A percentile compares a stretch with the other conserved stretches of the same genome.
Conservation (phyloP, 1,140 invertebrate species). For the Drosophila lacteicornis region DNA sequence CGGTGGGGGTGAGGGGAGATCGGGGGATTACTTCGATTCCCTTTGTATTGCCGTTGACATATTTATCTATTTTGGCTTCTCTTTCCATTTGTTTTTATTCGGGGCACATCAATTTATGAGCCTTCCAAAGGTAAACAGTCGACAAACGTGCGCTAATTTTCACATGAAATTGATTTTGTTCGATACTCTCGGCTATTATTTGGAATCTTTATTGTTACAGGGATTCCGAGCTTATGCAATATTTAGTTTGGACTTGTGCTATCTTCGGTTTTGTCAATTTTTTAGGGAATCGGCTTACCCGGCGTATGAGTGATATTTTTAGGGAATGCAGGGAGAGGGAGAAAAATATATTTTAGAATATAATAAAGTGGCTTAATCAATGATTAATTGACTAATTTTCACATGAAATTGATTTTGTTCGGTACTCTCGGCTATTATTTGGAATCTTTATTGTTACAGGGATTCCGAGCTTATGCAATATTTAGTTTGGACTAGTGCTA, state of each 20-base stretch:
- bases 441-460: constrained; percentile 28
- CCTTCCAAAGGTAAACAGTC: constrained; percentile 62
- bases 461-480: constrained; percentile 33
- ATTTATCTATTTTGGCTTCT: constrained; percentile 60
- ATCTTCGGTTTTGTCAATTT: constrained; percentile 4
- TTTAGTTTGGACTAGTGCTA: constrained; percentile 8
- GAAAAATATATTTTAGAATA: not conserved
- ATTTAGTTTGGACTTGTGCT: constrained; percentile 8
- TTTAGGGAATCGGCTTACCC: constrained; percentile 10
- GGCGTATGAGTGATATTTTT: constrained; percentile 31
- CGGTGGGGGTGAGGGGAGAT: not conserved
- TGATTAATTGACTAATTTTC: too few species aligned
- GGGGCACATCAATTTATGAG: constrained; percentile 63
- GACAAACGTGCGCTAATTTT: constrained; percentile 70
- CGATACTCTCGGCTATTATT: constrained; percentile 32
- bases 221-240: constrained; percentile 33
- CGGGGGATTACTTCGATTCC: constrained; percentile 31
- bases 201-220: constrained; percentile 31
- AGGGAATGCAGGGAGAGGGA: not conserved
- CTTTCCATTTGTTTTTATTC: constrained; percentile 38
- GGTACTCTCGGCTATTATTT: constrained; percentile 35
- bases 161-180: constrained; percentile 52
- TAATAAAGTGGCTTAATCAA: not conserved
- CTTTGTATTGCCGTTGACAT: constrained; percentile 70
- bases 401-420: constrained; percentile 49